phyloP scores from a whole-genome alignment of 2,888 invertebrate species.

The Sturmia bella region DNA sequence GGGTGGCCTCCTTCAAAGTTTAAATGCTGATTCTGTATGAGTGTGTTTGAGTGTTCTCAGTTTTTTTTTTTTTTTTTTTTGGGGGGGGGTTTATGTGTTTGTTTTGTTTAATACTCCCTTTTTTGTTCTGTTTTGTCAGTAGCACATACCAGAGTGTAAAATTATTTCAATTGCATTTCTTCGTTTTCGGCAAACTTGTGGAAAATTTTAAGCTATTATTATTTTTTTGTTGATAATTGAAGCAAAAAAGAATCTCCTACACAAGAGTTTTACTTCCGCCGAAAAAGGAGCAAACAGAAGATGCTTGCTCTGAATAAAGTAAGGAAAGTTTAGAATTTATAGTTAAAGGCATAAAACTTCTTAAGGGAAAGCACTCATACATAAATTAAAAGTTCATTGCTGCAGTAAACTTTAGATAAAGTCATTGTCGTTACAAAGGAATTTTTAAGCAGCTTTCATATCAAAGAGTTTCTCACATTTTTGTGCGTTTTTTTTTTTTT shows the following conservation, averaged over 20 bases:
- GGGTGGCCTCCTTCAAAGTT: conserved; percentile 49
- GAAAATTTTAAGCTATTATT: conserved; percentile 38
- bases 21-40: background rate
- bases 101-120: background rate
- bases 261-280: conserved; percentile 43
- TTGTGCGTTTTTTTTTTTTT: background rate
- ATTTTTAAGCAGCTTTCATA: conserved; percentile 15
- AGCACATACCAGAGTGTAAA: conserved; percentile 10
- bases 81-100: background rate
- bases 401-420: conserved; percentile 35
- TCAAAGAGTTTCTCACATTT: conserved; percentile 30
- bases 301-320: conserved; percentile 25
- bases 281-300: conserved; percentile 2
- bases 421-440: conserved; percentile 38
- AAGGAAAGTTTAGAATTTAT: conserved; percentile 31
- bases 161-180: conserved; percentile 39
- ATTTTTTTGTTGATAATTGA: background rate
- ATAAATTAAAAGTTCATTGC: conserved; percentile 61
- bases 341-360: conserved; percentile 9
- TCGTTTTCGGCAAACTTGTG: conserved; percentile 31
- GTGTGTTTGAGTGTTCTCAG: background rate
- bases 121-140: conserved; percentile 18
- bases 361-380: conserved; percentile 12
- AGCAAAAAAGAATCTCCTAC: conserved; percentile 7
- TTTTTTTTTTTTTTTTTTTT: no score